Conservation (phyloP, 1,140 invertebrate species). For the Cryptotermes secundus region DNA sequence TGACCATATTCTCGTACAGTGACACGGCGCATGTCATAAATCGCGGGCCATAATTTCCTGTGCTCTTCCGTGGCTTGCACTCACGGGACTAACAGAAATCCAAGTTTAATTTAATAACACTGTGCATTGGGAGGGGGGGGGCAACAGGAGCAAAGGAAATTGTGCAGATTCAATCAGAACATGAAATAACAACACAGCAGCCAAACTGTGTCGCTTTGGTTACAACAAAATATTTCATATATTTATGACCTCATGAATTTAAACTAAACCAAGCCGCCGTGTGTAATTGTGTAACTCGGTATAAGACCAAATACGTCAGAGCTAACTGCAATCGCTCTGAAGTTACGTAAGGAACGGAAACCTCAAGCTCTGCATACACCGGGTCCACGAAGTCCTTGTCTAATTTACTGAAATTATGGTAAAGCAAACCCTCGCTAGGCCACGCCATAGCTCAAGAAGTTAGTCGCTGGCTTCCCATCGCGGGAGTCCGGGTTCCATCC, state of each 20-base stretch:
- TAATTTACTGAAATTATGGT: too few relatives aligned
- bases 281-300: background rate
- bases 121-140: background rate
- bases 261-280: background rate
- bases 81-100: background rate
- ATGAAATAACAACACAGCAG: background rate
- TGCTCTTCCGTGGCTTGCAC: conserved; percentile 18
- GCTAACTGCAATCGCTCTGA: too few relatives aligned
- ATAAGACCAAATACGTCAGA: too few relatives aligned
- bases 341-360: too few relatives aligned
- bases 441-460: too few relatives aligned
- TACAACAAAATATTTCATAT: background rate
- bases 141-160: background rate
- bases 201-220: background rate
- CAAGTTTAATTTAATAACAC: conserved; percentile 12
- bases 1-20: background rate
- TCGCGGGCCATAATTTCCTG: conserved; percentile 25
- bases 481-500: too few relatives aligned
- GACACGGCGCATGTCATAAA: conserved; percentile 12
- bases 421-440: too few relatives aligned
- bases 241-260: background rate
- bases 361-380: too few relatives aligned
- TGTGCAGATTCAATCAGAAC: conserved; percentile 1
- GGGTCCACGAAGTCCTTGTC: too few relatives aligned
- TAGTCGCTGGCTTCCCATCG: too few relatives aligned